phyloP scores from a whole-genome alignment of 2,888 invertebrate genomes.

The Myopa testacea region DNA sequence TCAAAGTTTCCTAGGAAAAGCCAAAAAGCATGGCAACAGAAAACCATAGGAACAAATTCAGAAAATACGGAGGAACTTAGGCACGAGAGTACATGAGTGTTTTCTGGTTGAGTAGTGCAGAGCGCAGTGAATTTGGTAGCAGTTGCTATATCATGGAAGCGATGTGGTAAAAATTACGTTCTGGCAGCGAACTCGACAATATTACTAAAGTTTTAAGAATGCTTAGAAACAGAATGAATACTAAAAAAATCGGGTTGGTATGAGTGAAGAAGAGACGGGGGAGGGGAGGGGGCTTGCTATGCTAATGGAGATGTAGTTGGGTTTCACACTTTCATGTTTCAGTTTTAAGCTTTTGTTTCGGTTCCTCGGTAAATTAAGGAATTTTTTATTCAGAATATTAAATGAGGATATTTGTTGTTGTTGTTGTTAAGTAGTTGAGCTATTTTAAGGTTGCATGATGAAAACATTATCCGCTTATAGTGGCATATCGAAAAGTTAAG shows the following conservation, averaged over 20 bases:
- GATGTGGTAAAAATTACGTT: background rate
- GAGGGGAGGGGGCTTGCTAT: background rate
- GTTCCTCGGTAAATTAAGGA: background rate
- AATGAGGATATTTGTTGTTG: background rate
- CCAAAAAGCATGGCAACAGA: background rate
- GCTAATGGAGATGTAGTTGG: background rate
- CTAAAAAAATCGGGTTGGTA: background rate
- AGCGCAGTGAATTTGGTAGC: background rate
- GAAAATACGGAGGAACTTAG: background rate
- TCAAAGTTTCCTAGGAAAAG: background rate
- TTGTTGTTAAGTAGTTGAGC: background rate
- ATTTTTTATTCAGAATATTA: conserved; percentile 12
- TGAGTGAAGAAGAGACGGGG: background rate
- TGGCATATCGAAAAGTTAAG: too few species aligned
- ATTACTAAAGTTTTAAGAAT: conserved; percentile 23
- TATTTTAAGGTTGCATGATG: background rate
- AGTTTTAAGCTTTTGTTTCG: background rate
- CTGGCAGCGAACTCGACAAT: conserved; percentile 13
- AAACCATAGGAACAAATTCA: background rate
- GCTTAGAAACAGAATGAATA: conserved; percentile 7
- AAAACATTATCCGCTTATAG: too few species aligned
- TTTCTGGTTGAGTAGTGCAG: background rate
- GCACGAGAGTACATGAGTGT: background rate
- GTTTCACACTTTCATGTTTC: conserved; percentile 19
- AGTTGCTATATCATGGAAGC: background rate